Conservation (phyloP, 2,888 invertebrate species). For the Taenaris catops region DNA sequence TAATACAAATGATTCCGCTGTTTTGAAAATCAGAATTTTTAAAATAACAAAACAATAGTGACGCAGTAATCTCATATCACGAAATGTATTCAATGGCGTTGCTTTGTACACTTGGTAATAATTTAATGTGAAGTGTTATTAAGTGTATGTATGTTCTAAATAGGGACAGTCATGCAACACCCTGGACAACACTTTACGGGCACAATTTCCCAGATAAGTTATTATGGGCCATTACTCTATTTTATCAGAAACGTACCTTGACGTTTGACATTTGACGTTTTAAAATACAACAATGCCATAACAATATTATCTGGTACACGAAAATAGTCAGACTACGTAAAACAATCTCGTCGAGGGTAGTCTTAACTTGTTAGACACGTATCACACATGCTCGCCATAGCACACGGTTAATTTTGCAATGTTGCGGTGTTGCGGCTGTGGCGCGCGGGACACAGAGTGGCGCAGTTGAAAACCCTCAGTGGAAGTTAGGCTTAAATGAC, state of each 20-base stretch:
- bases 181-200: constrained; percentile 34
- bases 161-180: constrained; percentile 47
- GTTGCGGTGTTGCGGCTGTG: constrained; percentile 32
- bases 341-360: constrained; percentile 25
- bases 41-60: too few relatives aligned
- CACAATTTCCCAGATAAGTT: constrained; percentile 19
- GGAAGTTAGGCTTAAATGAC: too few relatives aligned
- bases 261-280: too few relatives aligned
- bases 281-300: constrained; percentile 14
- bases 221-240: constrained; percentile 18
- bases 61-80: too few relatives aligned
- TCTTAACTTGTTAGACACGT: constrained; percentile 55
- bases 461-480: constrained; percentile 19
- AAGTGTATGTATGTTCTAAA: constrained; percentile 14
- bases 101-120: too few relatives aligned
- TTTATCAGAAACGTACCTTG: too few relatives aligned
- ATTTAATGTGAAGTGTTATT: constrained; percentile 18
- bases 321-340: constrained; percentile 14
- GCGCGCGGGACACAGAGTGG: constrained; percentile 33
- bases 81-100: too few relatives aligned
- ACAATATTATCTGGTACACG: constrained; percentile 21
- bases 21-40: too few relatives aligned
- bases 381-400: constrained; percentile 65
- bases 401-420: constrained; percentile 69
- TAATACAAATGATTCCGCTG: too few relatives aligned